Conservation (phyloP, 2,113 vertebrate genomes). For the Leptobrachium leishanense region DNA sequence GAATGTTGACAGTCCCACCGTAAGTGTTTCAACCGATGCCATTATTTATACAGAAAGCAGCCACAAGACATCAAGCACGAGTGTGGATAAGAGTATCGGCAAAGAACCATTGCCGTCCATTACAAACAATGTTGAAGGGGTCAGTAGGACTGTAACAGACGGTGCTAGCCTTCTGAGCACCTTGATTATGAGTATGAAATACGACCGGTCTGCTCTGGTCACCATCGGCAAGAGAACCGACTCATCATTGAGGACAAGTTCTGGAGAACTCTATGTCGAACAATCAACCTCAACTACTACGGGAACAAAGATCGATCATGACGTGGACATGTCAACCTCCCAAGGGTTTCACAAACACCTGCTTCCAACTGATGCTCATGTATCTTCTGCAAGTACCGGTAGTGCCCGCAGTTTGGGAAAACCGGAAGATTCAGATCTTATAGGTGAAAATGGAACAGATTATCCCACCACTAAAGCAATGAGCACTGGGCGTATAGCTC, state of each 20-base stretch:
- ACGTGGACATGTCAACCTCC: neutral
- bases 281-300: neutral
- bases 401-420: neutral
- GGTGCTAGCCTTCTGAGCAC: neutral
- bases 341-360: neutral
- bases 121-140: neutral
- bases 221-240: neutral
- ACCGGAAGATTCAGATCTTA: neutral
- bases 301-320: neutral
- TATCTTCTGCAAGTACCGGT: neutral
- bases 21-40: slow-evolving; percentile 7
- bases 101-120: neutral
- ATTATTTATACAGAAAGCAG: neutral
- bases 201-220: neutral
- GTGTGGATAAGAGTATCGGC: slow-evolving; percentile 1
- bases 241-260: neutral
- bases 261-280: neutral
- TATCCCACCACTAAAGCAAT: neutral
- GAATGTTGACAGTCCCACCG: neutral
- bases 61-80: neutral
- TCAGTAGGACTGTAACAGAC: neutral
- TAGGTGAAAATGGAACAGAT: neutral
- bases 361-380: neutral
- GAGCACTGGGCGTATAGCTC: neutral
- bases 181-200: neutral